phyloP scores from a whole-genome alignment of 1,140 invertebrate genomes.

The Triops cancriformis region DNA sequence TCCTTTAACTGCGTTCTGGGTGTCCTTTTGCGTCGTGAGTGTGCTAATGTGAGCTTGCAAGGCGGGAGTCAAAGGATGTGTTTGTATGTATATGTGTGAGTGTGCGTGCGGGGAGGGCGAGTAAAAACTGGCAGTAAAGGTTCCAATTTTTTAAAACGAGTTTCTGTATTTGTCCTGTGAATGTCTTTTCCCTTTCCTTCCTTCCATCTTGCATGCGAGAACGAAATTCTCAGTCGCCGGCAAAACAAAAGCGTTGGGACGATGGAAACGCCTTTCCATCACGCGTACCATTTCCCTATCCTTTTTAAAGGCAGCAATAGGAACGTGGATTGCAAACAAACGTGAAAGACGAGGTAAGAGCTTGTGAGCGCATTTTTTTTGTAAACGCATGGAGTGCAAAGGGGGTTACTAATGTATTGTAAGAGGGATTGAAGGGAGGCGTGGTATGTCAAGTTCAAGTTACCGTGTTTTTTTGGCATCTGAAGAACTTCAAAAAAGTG shows the following conservation, averaged over 20 bases:
- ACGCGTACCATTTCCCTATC: too few species aligned
- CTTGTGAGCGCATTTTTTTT: background rate
- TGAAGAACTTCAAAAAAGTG: background rate
- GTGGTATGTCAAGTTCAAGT: background rate
- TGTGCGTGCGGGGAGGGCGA: background rate
- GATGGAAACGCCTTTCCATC: too few species aligned
- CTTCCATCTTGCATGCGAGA: background rate
- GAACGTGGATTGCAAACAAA: background rate
- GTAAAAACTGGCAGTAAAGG: background rate
- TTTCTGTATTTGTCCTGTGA: background rate
- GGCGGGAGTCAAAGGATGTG: background rate
- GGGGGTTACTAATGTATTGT: background rate
- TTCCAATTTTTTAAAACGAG: background rate
- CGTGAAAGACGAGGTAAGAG: background rate
- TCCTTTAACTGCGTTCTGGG: conserved; percentile 4
- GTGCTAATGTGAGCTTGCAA: background rate
- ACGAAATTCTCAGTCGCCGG: background rate
- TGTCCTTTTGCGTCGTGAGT: background rate
- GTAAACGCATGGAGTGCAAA: background rate
- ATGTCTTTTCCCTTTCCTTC: background rate
- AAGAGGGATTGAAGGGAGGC: background rate
- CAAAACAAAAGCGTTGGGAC: background rate
- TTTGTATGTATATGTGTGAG: background rate
- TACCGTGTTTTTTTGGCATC: background rate
- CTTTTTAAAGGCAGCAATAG: background rate